Base-by-base conservation (phyloP, 2,113 vertebrate species). In the Tricholaema leucomelas region DNA sequence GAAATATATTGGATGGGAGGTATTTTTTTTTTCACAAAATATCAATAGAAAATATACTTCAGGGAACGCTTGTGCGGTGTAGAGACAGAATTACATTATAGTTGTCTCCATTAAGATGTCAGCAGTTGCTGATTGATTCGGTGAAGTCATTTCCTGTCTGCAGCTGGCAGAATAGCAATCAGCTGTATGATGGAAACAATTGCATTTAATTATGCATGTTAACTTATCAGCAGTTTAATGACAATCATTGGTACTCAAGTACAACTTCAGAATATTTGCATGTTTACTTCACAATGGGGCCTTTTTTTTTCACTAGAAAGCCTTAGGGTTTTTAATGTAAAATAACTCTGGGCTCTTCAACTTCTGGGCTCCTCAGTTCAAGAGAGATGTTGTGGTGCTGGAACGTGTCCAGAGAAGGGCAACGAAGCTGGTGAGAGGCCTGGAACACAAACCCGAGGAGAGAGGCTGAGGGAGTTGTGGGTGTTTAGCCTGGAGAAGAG, bases 101-200 rank as follows among this genome's bases (percentile, higher is more conserved):
- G 52, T 64, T 0, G 0, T 88, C 65, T 85, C 72, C 85, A 91
- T 93, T 92, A 86, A 84, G 74, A 81, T 84, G 86, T 86, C 84
- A 92, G 84, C 48, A 90, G 54, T 52, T 83, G 67, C 52, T 0
- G 0, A 64, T 10, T 84, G 77, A 90, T 86, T 75, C 70, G 2
- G 1, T 92, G 92, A 94, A 91, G 85, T 94, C 85, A 93, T 92
- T 91, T 94, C 89, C 79, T 93, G 60, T 91, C 87, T 83, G 65
- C 42, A 92, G 5, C 0, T 0, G 33, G 16, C 17, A 44, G 12
- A 91, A 71, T 8, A 81, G 38, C 3, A 8, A 38, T 56, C 81
- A 78, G 13, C 67, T 77, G 5, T 55, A 4, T 56, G 35, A 81
- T 90, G 60, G 80, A 90, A 93, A 78, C 36, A 87, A 48, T 23